phyloP scores from a whole-genome alignment of 1,140 invertebrate species.

The Calephelis nemesis region DNA sequence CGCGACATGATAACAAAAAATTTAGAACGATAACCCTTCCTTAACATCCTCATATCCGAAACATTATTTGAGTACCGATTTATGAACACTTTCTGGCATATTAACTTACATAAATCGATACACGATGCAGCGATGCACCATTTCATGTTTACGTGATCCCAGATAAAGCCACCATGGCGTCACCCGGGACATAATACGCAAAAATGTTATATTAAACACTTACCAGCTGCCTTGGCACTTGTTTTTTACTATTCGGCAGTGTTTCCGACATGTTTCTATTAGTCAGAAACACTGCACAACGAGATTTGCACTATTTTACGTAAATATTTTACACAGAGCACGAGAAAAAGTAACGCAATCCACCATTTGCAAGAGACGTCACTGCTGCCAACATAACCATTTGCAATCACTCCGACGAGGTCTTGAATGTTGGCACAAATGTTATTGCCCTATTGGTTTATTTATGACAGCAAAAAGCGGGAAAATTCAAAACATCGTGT shows the following conservation, averaged over 20 bases:
- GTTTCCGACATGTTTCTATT: constrained; percentile 78
- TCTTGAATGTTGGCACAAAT: constrained; percentile 57
- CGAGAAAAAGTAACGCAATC: constrained; percentile 79
- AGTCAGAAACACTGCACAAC: constrained; percentile 74
- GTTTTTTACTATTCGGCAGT: constrained; percentile 77
- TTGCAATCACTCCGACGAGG: constrained; percentile 62
- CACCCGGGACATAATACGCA: constrained; percentile 78
- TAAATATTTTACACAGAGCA: constrained; percentile 79
- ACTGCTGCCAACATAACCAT: constrained; percentile 70
- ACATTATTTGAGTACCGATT: constrained; percentile 39
- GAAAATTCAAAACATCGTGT: constrained; percentile 55
- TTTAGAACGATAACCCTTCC: constrained; percentile 62
- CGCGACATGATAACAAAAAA: constrained; percentile 70
- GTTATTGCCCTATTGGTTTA: constrained; percentile 62
- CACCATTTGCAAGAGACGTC: constrained; percentile 77
- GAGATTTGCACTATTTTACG: constrained; percentile 79
- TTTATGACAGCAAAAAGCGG: constrained; percentile 51
- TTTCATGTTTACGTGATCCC: constrained; percentile 80
- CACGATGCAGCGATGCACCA: constrained; percentile 78
- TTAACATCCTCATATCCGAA: constrained; percentile 45
- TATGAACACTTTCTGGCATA: constrained; percentile 36
- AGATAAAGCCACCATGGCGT: constrained; percentile 80
- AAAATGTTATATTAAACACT: constrained; percentile 75
- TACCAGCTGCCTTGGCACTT: constrained; percentile 77
- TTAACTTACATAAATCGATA: constrained; percentile 70